Percentiles rank a stretch among this genome's conserved stretches.
Evolutionary conservation across 2,888 invertebrate genomes (phyloP).

Genomic region (Hyalella azteca): DNA sequence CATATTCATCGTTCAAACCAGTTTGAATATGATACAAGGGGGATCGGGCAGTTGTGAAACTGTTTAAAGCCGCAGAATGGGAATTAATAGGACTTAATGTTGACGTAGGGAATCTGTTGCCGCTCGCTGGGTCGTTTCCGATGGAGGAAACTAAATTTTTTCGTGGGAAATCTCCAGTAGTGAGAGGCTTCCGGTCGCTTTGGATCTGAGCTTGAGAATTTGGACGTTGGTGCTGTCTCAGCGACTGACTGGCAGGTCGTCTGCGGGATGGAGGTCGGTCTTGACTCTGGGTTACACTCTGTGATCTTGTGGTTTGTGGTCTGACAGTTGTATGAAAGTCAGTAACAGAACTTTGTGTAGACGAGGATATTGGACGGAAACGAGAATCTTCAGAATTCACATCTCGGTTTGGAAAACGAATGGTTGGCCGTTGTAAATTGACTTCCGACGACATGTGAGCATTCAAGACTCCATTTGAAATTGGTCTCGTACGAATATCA

Average conservation of each 20-base stretch:
- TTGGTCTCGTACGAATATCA: neutral
- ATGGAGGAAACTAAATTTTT: too few relatives aligned
- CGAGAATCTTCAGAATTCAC: neutral
- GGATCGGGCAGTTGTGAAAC: neutral
- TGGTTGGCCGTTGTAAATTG: neutral
- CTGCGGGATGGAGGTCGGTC: neutral
- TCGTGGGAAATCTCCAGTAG: neutral
- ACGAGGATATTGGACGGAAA: neutral
- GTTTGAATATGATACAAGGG: neutral
- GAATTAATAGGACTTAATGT: neutral
- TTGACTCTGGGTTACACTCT: neutral
- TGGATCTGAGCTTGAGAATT: neutral
- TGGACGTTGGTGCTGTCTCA: neutral
- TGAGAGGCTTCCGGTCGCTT: neutral
- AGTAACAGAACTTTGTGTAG: neutral
- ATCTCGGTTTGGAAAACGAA: neutral
- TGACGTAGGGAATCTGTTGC: neutral
- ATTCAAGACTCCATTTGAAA: neutral
- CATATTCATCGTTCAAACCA: neutral
- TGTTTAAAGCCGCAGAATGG: neutral
- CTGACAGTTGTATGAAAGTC: neutral
- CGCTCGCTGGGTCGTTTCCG: neutral
- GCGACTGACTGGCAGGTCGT: conserved; percentile 4
- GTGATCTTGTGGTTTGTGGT: neutral
- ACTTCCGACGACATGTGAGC: neutral